Evolutionary conservation across 1,140 invertebrate species (phyloP), one percentile per base, ranked within the genome.

Genomic region (Drusus annulatus): DNA sequence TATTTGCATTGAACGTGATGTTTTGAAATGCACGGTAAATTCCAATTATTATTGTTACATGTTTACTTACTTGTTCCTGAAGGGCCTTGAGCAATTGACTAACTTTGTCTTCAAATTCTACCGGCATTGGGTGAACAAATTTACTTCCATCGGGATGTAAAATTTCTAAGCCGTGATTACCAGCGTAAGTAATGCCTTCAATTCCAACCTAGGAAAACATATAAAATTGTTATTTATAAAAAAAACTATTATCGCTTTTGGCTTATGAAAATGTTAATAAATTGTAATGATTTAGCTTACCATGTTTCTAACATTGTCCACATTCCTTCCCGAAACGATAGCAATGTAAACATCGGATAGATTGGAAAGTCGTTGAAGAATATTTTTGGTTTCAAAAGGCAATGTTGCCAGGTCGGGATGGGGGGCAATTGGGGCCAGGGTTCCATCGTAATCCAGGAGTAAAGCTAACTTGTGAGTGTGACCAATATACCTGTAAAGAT

Each of bases 141-240:
- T 95, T 96, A 79, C 95, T 96, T 31, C 96, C 96, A 85, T 97
- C 96, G 0, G 96, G 95, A 88, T 97, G 96, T 50, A 96, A 86
- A 85, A 97, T 97, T 88, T 97, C 96, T 65, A 98, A 86, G 10
- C 96, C 96, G 86, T 97, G 96, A 88, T 95, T 97, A 17, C 96
- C 96, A 1, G 96, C 96, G 85, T 97, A 97, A 0, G 96, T 98
- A 19, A 97, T 96, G 69, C 95, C 94, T 80, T 96, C 94, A 80
- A 97, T 96, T 2, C 95, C 96, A 31, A 98, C 93, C 92, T 92
- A 82, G 50, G 58, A 60, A 10, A 17, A 45, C 36, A 45, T 13
- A 45, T 45, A 8, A 45, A 5, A 13, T 45, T 45, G 8, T 13
- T 36, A 36, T 36, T 56, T 56, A 56, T 21, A 69, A 69, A 51